phyloP scores from a whole-genome alignment of 2,797 vertebrate species.

The Gorsachius magnificus region DNA sequence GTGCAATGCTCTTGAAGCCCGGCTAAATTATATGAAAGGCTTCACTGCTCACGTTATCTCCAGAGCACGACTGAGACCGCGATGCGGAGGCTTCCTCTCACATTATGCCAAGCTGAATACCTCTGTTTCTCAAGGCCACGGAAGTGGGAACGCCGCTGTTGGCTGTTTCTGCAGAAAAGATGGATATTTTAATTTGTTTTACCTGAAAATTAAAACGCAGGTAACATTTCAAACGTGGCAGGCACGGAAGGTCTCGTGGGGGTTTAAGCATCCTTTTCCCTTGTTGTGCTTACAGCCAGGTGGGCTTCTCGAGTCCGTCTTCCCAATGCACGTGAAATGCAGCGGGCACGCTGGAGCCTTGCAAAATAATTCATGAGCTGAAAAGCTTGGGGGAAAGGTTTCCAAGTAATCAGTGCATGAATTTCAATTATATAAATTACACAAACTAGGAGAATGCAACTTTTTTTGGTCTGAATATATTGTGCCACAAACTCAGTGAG shows the following conservation, averaged over 20 bases:
- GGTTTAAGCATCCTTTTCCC: not conserved
- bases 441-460: not conserved
- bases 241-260: not conserved
- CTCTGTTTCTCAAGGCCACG: constrained; percentile 22
- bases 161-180: not conserved
- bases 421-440: not conserved
- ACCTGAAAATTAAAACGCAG: not conserved
- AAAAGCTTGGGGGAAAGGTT: not conserved
- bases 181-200: not conserved
- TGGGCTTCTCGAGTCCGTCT: not conserved
- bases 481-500: not conserved
- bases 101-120: constrained; percentile 6
- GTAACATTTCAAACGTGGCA: not conserved
- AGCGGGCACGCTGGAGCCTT: rapidly evolving
- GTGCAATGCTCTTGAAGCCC: constrained; percentile 14
- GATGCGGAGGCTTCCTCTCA: not conserved
- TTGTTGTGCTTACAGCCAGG: not conserved
- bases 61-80: not conserved
- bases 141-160: not conserved
- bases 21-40: not conserved
- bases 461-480: not conserved
- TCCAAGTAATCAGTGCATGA: not conserved
- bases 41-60: not conserved
- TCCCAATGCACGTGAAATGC: not conserved
- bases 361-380: not conserved